Base-by-base conservation (phyloP, 1,140 invertebrate genomes). In the Dendroctonus valens region DNA sequence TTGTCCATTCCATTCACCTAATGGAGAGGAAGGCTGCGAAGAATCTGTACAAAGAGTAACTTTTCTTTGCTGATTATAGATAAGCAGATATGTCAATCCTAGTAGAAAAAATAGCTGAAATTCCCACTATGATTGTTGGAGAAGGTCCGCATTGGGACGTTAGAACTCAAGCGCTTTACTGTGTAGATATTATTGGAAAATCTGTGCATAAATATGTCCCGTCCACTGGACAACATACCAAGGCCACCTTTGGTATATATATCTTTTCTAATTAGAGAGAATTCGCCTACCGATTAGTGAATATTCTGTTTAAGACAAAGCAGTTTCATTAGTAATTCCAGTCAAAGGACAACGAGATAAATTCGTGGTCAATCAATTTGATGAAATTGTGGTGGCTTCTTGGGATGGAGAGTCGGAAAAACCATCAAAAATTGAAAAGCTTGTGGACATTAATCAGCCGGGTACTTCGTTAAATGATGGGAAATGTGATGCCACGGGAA, bases 391-490 rank as follows among this genome's bases (percentile, higher is more conserved):
- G 4, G 72, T 86, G 39, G 77, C 93, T 0, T 79, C 80, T 51
- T 93, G 91, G 90, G 80, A 86, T 69, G 86, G 85, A 8, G 58
- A 65, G n/a, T 73, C 69, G 49, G 59, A 61, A 51, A 72, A 66
- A 67, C 51, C 66, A 26, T 64, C 65, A 7, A 68, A 71, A 38
- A 55, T 72, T 6, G 65, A 74, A 65, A 69, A 62, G 60, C 26
- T 75, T 5, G 40, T 59, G 37, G 69, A 72, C 66, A 65, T 74
- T 12, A 38, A 82, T 92, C 7, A 44, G 0, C 55, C 48, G 40
- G 91, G 87, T 70, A 81, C 90, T 70, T 85, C 8, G 70, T 86
- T 91, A 68, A 96, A 96, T 73, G 93, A 95, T 77, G 93, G 86
- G 11, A 96, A 96, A 80, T 89, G 87, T 68, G 93, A 96, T 78